Conservation (phyloP, 2,888 invertebrate genomes). For the Drosophila flavopinicola region DNA sequence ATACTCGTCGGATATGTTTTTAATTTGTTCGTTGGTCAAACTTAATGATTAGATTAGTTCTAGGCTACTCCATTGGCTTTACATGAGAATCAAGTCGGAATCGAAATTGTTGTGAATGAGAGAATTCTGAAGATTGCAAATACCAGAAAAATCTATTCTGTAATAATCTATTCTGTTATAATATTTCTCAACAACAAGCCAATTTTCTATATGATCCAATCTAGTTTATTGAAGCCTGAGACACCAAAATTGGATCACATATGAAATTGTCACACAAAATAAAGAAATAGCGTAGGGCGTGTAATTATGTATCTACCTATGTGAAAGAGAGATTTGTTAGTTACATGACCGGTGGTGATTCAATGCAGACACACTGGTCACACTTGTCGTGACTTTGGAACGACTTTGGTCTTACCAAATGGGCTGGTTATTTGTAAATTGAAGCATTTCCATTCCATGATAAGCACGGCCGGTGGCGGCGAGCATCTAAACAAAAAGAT, state of each 20-base stretch:
- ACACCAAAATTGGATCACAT: too few relatives aligned
- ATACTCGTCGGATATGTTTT: slow-evolving; percentile 2
- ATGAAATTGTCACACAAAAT: too few relatives aligned
- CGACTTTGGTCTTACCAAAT: slow-evolving; percentile 24
- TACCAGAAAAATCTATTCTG: too few relatives aligned
- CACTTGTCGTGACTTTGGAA: slow-evolving; percentile 9
- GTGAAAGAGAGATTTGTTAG: neutral
- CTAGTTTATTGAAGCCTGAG: too few relatives aligned
- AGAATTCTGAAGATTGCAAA: too few relatives aligned
- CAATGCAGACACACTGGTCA: slow-evolving; percentile 13
- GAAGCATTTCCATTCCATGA: slow-evolving; percentile 65
- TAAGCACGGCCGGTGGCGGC: slow-evolving; percentile 43
- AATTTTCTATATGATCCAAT: too few relatives aligned
- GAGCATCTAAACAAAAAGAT: slow-evolving; percentile 45
- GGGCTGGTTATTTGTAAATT: slow-evolving; percentile 50
- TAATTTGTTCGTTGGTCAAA: slow-evolving; percentile 6
- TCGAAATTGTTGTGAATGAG: too few relatives aligned
- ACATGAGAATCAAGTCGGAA: neutral
- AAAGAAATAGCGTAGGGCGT: neutral
- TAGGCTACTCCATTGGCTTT: slow-evolving; percentile 3
- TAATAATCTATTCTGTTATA: too few relatives aligned
- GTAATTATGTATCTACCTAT: neutral
- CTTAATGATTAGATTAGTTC: slow-evolving; percentile 18
- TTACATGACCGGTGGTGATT: neutral
- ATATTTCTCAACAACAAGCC: too few relatives aligned